These are phyloP conservation scores for Rhabdomys dilectus DNA, from an alignment of 2,113 vertebrate species.

Conservation along the genomic window DNA sequence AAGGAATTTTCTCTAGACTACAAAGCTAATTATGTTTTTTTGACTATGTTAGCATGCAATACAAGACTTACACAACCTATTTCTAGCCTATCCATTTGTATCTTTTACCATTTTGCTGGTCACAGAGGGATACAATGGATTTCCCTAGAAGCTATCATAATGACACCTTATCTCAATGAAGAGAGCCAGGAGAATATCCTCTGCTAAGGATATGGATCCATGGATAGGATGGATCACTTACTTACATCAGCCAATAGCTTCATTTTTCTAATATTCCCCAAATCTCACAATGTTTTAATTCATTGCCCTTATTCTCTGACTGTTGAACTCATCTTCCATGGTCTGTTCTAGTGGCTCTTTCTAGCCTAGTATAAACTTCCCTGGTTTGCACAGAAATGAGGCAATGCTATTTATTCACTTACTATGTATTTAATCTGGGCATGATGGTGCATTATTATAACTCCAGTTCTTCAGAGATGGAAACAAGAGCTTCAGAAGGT, in stretches of 20 bases:
- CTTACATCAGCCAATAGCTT: not conserved
- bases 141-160: not conserved
- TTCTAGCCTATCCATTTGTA: not conserved
- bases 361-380: not conserved
- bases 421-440: not conserved
- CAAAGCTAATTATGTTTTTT: not conserved
- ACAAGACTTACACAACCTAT: not conserved
- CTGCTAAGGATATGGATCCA: not conserved
- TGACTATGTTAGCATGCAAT: not conserved
- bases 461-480: not conserved
- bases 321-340: not conserved
- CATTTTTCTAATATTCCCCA: not conserved
- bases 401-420: not conserved
- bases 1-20: not conserved
- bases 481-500: not conserved
- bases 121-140: not conserved
- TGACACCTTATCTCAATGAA: not conserved
- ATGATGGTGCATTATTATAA: not conserved
- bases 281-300: constrained; percentile 25
- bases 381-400: not conserved
- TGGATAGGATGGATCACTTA: not conserved
- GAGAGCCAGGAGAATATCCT: not conserved
- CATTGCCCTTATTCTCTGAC: not conserved
- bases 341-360: not conserved
- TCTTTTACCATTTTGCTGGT: not conserved